Evolutionary conservation across 2,113 vertebrate genomes (phyloP).

Genomic region (Toxotes chatareus): DNA sequence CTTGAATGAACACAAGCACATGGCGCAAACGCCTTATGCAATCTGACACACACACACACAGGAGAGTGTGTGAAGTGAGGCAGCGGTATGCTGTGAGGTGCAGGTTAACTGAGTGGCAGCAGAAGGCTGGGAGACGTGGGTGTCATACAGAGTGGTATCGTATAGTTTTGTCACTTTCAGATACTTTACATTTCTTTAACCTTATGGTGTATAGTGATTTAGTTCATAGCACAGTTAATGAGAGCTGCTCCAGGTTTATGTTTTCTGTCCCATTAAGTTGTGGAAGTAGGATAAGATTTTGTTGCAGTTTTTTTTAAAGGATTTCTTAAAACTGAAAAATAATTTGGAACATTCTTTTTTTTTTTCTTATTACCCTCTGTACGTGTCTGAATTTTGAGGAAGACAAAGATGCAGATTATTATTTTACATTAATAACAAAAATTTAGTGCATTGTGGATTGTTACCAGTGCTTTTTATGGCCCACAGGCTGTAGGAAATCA

Average conservation of each 20-base stretch:
- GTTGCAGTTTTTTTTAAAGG: too few species aligned
- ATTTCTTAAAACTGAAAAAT: too few species aligned
- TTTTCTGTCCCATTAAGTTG: background rate
- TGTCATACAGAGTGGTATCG: too few species aligned
- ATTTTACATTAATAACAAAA: background rate
- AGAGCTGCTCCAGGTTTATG: background rate
- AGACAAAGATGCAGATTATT: too few species aligned
- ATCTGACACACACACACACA: conserved; percentile 39
- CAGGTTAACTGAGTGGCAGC: conserved; percentile 2
- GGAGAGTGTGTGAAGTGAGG: background rate
- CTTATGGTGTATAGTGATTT: background rate
- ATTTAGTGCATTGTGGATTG: background rate
- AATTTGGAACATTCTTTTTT: too few species aligned
- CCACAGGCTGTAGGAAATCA: background rate
- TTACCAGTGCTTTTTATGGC: background rate
- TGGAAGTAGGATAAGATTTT: background rate
- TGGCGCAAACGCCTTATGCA: conserved; percentile 36
- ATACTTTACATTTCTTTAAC: background rate
- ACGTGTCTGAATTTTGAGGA: too few species aligned
- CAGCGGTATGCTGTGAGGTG: conserved; percentile 11
- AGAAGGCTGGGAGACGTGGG: background rate
- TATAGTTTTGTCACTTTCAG: background rate
- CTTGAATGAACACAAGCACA: conserved; percentile 52
- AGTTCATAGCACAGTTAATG: background rate
- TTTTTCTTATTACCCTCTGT: too few species aligned